A percentile compares a stretch with the other conserved stretches of the same genome.
Conservation (phyloP, 2,797 vertebrate species). For the Pangasius krempfi region DNA sequence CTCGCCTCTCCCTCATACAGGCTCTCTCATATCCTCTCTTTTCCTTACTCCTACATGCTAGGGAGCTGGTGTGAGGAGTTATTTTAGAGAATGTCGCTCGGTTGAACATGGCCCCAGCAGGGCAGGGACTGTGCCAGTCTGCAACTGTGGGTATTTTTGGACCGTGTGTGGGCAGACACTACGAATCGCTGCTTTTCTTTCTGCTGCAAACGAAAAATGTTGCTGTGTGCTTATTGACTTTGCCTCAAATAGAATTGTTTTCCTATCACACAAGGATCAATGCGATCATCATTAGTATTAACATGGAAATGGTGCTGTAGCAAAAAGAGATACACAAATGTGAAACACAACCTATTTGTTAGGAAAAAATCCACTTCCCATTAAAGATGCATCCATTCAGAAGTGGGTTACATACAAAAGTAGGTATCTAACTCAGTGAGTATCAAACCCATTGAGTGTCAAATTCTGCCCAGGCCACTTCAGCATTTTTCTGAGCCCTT, state of each 20-base stretch:
- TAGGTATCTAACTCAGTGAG: background rate
- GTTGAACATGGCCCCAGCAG: conserved; percentile 29
- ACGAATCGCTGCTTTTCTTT: conserved; percentile 42
- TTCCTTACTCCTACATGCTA: background rate
- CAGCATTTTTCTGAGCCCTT: background rate
- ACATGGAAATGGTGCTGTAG: background rate
- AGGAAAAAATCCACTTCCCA: background rate
- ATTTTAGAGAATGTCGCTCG: conserved; percentile 31
- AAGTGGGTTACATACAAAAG: background rate
- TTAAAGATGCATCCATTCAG: background rate
- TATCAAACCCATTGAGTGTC: too few species aligned
- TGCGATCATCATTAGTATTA: background rate
- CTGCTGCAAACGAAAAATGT: conserved; percentile 37
- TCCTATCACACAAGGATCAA: background rate
- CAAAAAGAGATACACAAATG: background rate
- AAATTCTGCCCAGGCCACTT: background rate
- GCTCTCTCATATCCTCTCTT: background rate
- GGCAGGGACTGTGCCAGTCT: conserved; percentile 32
- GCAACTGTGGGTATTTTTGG: conserved; percentile 46
- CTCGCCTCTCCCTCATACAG: background rate
- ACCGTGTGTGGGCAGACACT: conserved; percentile 42
- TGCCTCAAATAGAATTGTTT: background rate
- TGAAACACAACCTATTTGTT: background rate
- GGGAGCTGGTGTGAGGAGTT: conserved; percentile 12
- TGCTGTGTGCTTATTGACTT: background rate